phyloP scores from a whole-genome alignment of 2,113 vertebrate genomes.

The Carassius carassius region DNA sequence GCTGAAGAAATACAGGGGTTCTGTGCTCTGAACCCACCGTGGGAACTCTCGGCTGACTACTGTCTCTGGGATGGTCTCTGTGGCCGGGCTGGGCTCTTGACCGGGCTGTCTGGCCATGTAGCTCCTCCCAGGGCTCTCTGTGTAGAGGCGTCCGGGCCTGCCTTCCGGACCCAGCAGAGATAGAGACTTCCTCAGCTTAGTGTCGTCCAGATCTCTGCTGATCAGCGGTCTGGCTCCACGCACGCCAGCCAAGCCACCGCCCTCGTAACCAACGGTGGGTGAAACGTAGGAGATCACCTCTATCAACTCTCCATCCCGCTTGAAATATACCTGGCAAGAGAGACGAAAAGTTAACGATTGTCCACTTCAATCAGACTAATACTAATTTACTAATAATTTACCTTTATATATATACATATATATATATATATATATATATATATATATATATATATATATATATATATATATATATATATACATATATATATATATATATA shows the following conservation, averaged over 20 bases:
- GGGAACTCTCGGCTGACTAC: constrained; percentile 97
- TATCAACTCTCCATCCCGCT: constrained; percentile 89
- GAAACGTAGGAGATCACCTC: constrained; percentile 86
- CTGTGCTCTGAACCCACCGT: constrained; percentile 89
- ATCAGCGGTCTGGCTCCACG: constrained; percentile 84
- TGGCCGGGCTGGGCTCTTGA: constrained; percentile 76
- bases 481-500: too few relatives aligned
- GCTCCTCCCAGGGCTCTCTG: constrained; percentile 71
- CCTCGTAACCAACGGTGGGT: constrained; percentile 66
- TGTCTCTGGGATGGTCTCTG: constrained; percentile 89
- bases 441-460: too few relatives aligned
- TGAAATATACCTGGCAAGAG: constrained; percentile 89
- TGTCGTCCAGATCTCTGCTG: constrained; percentile 91
- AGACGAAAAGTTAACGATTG: not conserved
- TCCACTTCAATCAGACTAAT: not conserved
- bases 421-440: too few relatives aligned
- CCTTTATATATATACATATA: too few relatives aligned
- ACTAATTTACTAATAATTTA: too few relatives aligned
- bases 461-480: too few relatives aligned
- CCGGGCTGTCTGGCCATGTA: constrained; percentile 74
- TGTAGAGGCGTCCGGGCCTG: constrained; percentile 70
- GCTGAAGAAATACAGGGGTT: constrained; percentile 91
- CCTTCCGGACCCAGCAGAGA: constrained; percentile 81
- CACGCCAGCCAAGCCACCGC: constrained; percentile 67
- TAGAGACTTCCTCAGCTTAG: constrained; percentile 89